Evolutionary conservation across 2,113 vertebrate genomes (phyloP).

Genomic region (Xyrauchen texanus): DNA sequence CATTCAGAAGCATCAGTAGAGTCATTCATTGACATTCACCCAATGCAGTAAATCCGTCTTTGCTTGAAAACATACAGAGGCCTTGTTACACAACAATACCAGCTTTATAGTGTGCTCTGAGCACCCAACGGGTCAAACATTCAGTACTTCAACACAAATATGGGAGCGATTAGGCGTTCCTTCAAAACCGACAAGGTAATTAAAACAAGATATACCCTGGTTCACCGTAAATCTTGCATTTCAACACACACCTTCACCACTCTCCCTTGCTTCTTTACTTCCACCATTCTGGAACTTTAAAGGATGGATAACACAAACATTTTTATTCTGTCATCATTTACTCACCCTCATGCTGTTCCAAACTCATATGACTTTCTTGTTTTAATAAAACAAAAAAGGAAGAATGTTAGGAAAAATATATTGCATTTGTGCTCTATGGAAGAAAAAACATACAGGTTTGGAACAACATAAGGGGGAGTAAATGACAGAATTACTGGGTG

Average conservation of each 20-base stretch:
- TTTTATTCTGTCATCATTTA: too few relatives aligned
- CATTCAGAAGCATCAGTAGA: neutral
- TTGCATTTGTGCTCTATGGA: too few relatives aligned
- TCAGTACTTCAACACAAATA: slow-evolving; percentile 21
- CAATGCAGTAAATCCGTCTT: neutral
- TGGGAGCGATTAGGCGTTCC: slow-evolving; percentile 20
- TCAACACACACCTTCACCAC: slow-evolving; percentile 13
- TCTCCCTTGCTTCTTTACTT: neutral
- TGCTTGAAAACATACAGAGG: neutral
- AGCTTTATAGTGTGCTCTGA: neutral
- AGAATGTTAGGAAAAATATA: too few relatives aligned
- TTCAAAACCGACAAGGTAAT: slow-evolving; percentile 28
- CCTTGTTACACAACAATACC: neutral
- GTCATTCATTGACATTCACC: neutral
- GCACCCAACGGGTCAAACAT: slow-evolving; percentile 15
- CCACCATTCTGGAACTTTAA: neutral
- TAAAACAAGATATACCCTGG: slow-evolving; percentile 46
- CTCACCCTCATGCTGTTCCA: too few relatives aligned
- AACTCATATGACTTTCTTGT: too few relatives aligned
- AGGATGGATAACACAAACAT: too few relatives aligned
- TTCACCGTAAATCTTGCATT: slow-evolving; percentile 35
- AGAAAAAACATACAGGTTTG: too few relatives aligned
- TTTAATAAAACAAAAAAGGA: too few relatives aligned
- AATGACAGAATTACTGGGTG: too few relatives aligned
- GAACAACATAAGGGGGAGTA: too few relatives aligned